Conservation (phyloP, 2,113 vertebrate species). For the Peucedramus taeniatus region DNA sequence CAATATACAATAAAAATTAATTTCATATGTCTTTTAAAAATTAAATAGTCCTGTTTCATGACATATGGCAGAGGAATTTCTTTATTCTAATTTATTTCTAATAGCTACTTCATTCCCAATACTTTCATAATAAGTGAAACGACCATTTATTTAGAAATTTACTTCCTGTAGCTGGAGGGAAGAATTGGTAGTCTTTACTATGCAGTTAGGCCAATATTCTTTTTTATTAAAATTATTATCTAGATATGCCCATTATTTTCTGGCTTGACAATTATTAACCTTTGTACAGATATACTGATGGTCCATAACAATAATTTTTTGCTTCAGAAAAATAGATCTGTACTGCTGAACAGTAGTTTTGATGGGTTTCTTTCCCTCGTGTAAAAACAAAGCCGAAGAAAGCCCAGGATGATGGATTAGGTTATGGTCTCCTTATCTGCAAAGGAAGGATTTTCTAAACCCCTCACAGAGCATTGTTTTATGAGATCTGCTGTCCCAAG, state of each 20-base stretch:
- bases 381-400: neutral
- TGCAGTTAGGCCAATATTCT: neutral
- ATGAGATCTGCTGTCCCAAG: neutral
- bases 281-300: neutral
- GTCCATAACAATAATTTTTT: neutral
- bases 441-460: neutral
- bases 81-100: neutral
- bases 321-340: neutral
- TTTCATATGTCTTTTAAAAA: neutral
- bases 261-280: neutral
- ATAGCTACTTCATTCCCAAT: neutral
- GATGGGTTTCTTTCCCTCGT: neutral
- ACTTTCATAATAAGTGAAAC: neutral
- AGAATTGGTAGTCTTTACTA: neutral
- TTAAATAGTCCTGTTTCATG: neutral
- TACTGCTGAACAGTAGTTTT: neutral
- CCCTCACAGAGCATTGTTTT: neutral
- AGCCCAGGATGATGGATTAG: neutral
- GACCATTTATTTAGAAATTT: neutral
- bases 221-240: neutral
- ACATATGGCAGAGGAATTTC: neutral
- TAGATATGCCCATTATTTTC: neutral
- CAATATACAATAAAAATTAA: neutral
- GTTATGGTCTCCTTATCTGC: neutral
- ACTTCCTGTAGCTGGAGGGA: neutral